phyloP scores from a whole-genome alignment of 2,113 vertebrate genomes.

The Tupaia tana region DNA sequence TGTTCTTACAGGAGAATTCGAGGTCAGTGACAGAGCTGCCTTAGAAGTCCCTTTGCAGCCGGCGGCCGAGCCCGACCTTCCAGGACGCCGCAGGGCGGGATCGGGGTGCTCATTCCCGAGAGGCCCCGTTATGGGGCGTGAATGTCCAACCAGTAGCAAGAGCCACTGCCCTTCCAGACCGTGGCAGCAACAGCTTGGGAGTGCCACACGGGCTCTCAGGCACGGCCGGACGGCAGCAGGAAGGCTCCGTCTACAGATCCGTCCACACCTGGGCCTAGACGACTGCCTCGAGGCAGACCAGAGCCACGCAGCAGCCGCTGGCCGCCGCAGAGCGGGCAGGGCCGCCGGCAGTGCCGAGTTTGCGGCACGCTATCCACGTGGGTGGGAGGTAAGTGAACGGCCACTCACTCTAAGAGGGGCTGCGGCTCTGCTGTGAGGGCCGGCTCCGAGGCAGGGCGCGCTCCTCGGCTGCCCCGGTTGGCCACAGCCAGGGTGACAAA shows the following conservation, averaged over 20 bases:
- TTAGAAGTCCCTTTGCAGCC: conserved; percentile 72
- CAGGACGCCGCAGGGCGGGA: rapidly evolving
- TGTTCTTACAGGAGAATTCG: conserved; percentile 59
- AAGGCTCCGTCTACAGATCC: too few species aligned
- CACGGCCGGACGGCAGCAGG: not conserved
- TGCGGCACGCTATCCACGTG: too few species aligned
- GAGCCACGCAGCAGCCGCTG: rapidly evolving
- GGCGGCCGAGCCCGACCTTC: conserved; percentile 25
- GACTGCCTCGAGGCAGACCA: too few species aligned
- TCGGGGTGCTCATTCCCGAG: not conserved
- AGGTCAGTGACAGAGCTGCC: conserved; percentile 42
- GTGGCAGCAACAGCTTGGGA: conserved; percentile 58
- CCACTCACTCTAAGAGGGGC: too few species aligned
- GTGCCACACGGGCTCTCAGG: not conserved
- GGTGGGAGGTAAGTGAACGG: too few species aligned
- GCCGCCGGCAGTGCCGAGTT: too few species aligned
- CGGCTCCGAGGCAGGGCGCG: too few species aligned
- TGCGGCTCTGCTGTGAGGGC: too few species aligned
- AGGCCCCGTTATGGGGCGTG: not conserved
- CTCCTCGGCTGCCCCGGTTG: too few species aligned
- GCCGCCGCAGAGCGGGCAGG: too few species aligned
- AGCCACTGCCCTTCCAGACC: not conserved
- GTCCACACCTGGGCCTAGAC: too few species aligned
- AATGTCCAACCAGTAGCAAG: not conserved
- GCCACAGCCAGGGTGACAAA: not conserved